Percentiles rank a stretch among this genome's conserved stretches.
phyloP scores from a whole-genome alignment of 2,113 vertebrate genomes.

The Elgaria multicarinata region DNA sequence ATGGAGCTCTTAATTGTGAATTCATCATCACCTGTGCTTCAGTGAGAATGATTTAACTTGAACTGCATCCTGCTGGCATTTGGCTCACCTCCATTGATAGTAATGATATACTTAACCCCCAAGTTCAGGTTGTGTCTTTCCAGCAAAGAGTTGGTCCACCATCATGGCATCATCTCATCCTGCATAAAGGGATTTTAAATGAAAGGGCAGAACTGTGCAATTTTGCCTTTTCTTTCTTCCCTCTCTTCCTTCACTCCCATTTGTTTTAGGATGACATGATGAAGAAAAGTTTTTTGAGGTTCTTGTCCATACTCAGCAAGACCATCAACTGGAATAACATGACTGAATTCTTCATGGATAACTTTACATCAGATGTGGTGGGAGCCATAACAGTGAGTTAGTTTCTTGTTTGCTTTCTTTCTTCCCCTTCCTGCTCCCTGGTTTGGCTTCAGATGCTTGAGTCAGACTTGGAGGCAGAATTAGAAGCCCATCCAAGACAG shows the following conservation, averaged over 20 bases:
- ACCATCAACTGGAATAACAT: constrained; percentile 28
- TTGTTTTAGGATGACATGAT: constrained; percentile 11
- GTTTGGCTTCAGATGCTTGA: too few relatives aligned
- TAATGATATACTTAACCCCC: too few relatives aligned
- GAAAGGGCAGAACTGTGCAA: neutral
- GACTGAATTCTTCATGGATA: constrained; percentile 24
- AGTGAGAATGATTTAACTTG: neutral
- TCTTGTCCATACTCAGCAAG: constrained; percentile 28
- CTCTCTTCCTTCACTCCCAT: neutral
- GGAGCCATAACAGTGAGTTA: constrained; percentile 2
- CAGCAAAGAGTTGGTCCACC: neutral
- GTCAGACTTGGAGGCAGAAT: too few relatives aligned
- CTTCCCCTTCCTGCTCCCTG: neutral
- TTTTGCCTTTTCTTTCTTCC: neutral
- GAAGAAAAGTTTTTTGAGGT: constrained; percentile 27
- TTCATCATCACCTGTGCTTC: neutral
- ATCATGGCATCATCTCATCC: neutral
- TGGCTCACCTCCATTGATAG: neutral
- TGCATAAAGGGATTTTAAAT: neutral
- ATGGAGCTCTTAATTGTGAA: too few relatives aligned
- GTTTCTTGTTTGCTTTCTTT: neutral
- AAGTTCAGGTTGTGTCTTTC: too few relatives aligned
- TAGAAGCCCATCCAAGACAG: too few relatives aligned
- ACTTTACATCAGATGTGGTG: neutral
- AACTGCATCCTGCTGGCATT: neutral